phyloP scores from a whole-genome alignment of 1,140 invertebrate species.

The Nilaparvata lugens region DNA sequence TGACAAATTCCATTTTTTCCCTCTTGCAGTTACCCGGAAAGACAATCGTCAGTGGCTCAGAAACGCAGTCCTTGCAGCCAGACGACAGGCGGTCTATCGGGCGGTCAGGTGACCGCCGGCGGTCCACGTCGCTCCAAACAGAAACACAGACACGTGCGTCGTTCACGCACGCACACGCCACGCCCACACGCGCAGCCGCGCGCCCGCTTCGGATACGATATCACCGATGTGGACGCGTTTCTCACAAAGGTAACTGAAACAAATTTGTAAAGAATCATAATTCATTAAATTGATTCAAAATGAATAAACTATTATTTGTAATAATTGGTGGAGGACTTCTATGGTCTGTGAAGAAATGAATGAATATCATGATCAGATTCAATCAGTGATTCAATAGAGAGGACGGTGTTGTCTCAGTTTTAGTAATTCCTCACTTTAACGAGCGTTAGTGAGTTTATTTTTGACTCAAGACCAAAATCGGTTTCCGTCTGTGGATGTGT shows the following conservation, averaged over 20 bases:
- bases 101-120: not conserved
- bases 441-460: no score
- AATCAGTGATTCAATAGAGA: no score
- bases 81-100: not conserved
- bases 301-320: no score
- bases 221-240: constrained; percentile 61
- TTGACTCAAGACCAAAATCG: no score
- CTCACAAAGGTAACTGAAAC: constrained; percentile 48
- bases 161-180: constrained; percentile 30
- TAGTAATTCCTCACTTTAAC: no score
- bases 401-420: no score
- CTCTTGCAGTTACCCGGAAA: not conserved
- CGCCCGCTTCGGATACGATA: constrained; percentile 57
- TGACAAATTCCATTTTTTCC: not conserved
- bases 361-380: no score
- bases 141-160: not conserved
- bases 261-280: not conserved
- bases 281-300: not conserved
- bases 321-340: no score
- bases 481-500: no score
- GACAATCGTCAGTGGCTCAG: not conserved
- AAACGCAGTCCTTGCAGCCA: not conserved
- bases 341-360: no score
- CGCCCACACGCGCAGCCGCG: constrained; percentile 29
- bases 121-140: not conserved